Conservation (phyloP, 2,888 invertebrate species). For the Nesidiocoris tenuis region DNA sequence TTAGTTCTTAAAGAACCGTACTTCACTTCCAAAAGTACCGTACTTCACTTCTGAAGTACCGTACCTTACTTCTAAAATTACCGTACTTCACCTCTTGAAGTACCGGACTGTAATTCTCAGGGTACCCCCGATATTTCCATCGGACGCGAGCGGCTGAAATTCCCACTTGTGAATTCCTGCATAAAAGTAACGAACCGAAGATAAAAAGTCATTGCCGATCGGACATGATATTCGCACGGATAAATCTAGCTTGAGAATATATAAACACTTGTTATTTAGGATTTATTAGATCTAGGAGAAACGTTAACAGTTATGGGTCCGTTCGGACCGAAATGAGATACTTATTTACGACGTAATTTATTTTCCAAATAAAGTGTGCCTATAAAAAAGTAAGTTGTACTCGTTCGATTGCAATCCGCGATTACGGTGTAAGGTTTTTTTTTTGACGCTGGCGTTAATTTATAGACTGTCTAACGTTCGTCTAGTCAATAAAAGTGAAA, state of each 20-base stretch:
- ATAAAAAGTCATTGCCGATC: neutral
- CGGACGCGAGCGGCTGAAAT: too few relatives aligned
- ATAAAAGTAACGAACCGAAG: neutral
- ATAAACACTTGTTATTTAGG: slow-evolving; percentile 36
- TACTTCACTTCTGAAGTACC: too few relatives aligned
- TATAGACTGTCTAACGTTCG: slow-evolving; percentile 29
- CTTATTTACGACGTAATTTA: slow-evolving; percentile 30
- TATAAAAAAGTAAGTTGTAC: slow-evolving; percentile 22
- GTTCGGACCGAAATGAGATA: slow-evolving; percentile 16
- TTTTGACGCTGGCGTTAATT: slow-evolving; percentile 1
- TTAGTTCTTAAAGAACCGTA: too few relatives aligned
- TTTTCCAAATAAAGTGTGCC: slow-evolving; percentile 41
- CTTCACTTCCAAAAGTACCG: too few relatives aligned
- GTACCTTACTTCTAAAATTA: too few relatives aligned
- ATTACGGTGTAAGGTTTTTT: slow-evolving; percentile 13
- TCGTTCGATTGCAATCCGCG: slow-evolving; percentile 5
- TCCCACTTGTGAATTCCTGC: neutral
- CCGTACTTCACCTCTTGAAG: too few relatives aligned
- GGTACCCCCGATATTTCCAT: too few relatives aligned
- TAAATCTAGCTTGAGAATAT: slow-evolving; percentile 20
- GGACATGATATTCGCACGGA: slow-evolving; percentile 24
- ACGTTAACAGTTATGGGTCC: slow-evolving; percentile 34
- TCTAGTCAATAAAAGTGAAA: slow-evolving; percentile 26
- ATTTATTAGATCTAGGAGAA: slow-evolving; percentile 34
- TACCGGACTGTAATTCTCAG: too few relatives aligned